phyloP scores from a whole-genome alignment of 2,888 invertebrate species.

The Ophion obscuratus region DNA sequence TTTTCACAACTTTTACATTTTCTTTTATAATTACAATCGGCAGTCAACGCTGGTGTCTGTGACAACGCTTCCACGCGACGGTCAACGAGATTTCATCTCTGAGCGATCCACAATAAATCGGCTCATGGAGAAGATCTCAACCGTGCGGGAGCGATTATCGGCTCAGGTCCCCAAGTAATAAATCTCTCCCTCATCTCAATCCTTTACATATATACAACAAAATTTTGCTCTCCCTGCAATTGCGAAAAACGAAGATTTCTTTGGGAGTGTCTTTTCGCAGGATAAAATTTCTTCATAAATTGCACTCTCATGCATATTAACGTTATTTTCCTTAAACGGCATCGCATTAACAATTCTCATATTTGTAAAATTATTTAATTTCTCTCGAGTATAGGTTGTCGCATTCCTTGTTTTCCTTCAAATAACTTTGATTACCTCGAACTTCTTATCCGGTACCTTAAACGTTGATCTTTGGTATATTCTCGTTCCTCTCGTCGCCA shows the following conservation, averaged over 20 bases:
- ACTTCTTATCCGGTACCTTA: neutral
- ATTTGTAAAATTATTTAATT: constrained; percentile 33
- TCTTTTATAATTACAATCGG: constrained; percentile 74
- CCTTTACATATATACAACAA: constrained; percentile 77
- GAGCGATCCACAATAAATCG: constrained; percentile 9
- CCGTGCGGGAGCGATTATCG: constrained; percentile 71
- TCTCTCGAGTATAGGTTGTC: constrained; percentile 15
- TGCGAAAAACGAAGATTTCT: neutral
- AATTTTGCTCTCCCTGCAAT: constrained; percentile 6
- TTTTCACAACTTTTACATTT: constrained; percentile 28
- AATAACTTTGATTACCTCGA: neutral
- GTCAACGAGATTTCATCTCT: constrained; percentile 32
- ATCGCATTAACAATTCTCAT: constrained; percentile 23
- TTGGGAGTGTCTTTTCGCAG: neutral
- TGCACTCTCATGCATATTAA: constrained; percentile 15
- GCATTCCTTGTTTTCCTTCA: neutral
- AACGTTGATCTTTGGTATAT: constrained; percentile 48
- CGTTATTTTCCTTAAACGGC: constrained; percentile 19
- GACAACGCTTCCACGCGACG: constrained; percentile 74
- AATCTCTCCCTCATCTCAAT: constrained; percentile 63
- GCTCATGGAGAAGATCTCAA: constrained; percentile 31
- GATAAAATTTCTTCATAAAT: constrained; percentile 22
- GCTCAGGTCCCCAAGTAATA: constrained; percentile 80
- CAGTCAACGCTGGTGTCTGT: constrained; percentile 81
- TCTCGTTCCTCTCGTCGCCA: constrained; percentile 12